Conservation (phyloP, 2,888 invertebrate species). For the Epinotia demarniana region DNA sequence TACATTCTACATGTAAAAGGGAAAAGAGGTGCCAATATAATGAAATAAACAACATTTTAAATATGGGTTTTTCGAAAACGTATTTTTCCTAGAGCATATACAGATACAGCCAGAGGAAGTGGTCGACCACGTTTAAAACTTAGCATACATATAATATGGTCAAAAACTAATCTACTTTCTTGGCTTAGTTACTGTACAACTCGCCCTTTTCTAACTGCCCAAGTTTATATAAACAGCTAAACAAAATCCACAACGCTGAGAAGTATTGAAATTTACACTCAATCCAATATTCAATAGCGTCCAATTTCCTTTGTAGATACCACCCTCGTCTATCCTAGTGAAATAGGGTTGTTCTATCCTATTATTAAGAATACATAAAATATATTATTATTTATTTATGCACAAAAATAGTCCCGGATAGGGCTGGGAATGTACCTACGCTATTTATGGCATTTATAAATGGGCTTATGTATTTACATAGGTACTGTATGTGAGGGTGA, state of each 20-base stretch:
- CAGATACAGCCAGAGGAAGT: too few species aligned
- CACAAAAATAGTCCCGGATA: constrained; percentile 54
- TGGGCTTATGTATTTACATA: not conserved
- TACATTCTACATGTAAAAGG: too few species aligned
- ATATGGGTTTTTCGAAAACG: too few species aligned
- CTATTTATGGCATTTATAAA: constrained; percentile 24
- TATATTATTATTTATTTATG: constrained; percentile 57
- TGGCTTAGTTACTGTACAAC: not conserved
- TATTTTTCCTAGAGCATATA: too few species aligned
- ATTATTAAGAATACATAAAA: constrained; percentile 51
- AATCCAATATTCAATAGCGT: constrained; percentile 31
- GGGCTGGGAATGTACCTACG: constrained; percentile 48
- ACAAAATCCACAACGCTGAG: not conserved
- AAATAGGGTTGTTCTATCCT: constrained; percentile 59
- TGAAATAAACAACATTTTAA: too few species aligned
- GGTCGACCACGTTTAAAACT: too few species aligned
- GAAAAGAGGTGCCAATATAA: too few species aligned
- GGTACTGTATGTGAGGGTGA: constrained; percentile 10
- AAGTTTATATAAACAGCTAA: not conserved
- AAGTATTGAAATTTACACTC: constrained; percentile 41
- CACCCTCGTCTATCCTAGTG: constrained; percentile 63
- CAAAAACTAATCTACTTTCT: too few species aligned
- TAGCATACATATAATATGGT: too few species aligned
- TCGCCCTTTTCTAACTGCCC: not conserved
- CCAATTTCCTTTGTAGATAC: constrained; percentile 49